Evolutionary conservation across 2,113 vertebrate species (phyloP), one percentile per base, ranked within the genome.

Genomic region (Colistium nudipinnis): DNA sequence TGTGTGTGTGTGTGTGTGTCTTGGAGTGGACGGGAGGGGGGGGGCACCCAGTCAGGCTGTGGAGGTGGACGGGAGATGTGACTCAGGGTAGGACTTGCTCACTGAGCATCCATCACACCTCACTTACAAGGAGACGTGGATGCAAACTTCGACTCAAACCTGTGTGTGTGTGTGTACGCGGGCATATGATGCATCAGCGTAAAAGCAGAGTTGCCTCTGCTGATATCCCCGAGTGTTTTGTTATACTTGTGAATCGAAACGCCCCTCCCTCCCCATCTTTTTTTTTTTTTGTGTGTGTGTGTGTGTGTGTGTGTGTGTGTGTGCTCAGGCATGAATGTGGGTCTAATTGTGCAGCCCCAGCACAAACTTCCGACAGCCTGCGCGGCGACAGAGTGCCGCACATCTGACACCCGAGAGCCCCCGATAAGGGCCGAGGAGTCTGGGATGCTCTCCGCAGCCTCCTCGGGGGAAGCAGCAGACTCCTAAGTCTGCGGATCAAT

Each of bases 391-490:
- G 74, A 88, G 81, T 90, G 85, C 87, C 88, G 90, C 90, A 83
- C 85, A 90, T 91, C 93, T 82, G 80, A 93, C 89, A 93, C 88
- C 84, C 87, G 90, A 92, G 91, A 93, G 81, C 73, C 89, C n/a
- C 81, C 92, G 87, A 68, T 56, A 44, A 80, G 60, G 78, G 76
- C 72, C 35, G 19, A 82, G 62, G 54, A 81, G 82, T 88, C 87
- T 87, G 80, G 62, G 80, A 82, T 80, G 78, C 80, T 80, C 72
- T 79, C 74, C 83, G 67, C 4, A 12, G 77, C 49, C 57, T 76
- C 57, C 76, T 84, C 31, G 1, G 55, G 72, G 79, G 35, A 68
- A 56, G 72, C 70, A 48, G 49, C 60, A 67, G 70, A 62, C 77
- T 81, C 28, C 49, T 67, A 61, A 78, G 51, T 71, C 59, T 65